phyloP scores from a whole-genome alignment of 2,888 invertebrate species.

The Synergus gifuensis region DNA sequence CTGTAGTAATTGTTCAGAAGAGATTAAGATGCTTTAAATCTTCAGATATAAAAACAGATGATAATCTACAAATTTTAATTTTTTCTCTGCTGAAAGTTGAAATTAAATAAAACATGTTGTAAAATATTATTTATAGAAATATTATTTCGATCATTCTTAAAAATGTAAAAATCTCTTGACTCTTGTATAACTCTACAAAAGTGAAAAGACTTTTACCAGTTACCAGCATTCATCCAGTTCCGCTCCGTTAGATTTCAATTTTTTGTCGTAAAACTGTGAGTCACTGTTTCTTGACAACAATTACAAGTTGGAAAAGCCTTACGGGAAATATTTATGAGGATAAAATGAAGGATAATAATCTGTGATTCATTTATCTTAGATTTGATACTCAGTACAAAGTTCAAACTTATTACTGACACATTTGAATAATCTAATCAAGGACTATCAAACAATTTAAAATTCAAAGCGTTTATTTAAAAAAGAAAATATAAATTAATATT shows the following conservation, averaged over 20 bases:
- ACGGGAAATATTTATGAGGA: not conserved
- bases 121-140: not conserved
- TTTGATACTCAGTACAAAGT: not conserved
- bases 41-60: not conserved
- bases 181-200: not conserved
- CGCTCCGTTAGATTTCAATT: not conserved
- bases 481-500: too few relatives aligned
- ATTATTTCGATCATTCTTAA: not conserved
- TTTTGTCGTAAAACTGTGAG: slow-evolving; percentile 3
- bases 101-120: not conserved
- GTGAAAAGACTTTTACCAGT: slow-evolving; percentile 14
- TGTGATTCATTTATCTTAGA: not conserved
- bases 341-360: not conserved
- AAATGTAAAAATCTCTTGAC: too few relatives aligned
- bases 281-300: slow-evolving; percentile 3
- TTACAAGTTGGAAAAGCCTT: not conserved
- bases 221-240: slow-evolving; percentile 11
- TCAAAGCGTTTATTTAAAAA: too few relatives aligned
- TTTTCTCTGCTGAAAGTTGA: not conserved
- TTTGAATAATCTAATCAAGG: too few relatives aligned
- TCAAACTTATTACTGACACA: too few relatives aligned
- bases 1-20: slow-evolving; percentile 20
- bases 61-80: not conserved
- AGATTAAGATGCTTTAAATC: slow-evolving; percentile 13
- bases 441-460: too few relatives aligned